Conservation (phyloP, 1,140 invertebrate species). For the Temnothorax curvispinosus region DNA sequence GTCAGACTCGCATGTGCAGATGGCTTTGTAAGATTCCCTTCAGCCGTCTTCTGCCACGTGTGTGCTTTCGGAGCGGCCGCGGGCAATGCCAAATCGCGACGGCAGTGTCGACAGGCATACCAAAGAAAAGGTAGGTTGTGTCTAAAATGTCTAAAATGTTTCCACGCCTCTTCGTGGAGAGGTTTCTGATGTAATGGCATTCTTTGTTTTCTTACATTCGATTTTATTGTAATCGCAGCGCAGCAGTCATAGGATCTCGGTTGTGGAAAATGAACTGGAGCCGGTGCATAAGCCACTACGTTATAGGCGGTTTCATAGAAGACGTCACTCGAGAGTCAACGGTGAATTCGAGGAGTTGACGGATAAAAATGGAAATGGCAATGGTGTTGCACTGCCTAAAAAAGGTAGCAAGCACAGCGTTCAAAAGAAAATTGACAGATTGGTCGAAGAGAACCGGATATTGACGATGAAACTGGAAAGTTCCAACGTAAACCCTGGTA, state of each 20-base stretch:
- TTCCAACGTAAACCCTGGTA: slow-evolving; percentile 73
- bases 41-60: not conserved
- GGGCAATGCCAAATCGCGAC: slow-evolving; percentile 36
- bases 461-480: slow-evolving; percentile 79
- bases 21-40: not conserved
- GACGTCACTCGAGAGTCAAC: slow-evolving; percentile 37
- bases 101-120: not conserved
- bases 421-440: slow-evolving; percentile 80
- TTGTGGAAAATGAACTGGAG: slow-evolving; percentile 64
- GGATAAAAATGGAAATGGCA: slow-evolving; percentile 49
- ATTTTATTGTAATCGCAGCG: slow-evolving; percentile 59
- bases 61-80: not conserved
- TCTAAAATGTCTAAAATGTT: not conserved
- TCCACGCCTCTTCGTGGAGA: too few relatives aligned
- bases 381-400: slow-evolving; percentile 56
- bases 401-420: slow-evolving; percentile 77
- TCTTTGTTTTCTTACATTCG: not conserved
- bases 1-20: not conserved
- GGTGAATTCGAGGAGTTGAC: slow-evolving; percentile 50
- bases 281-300: slow-evolving; percentile 63
- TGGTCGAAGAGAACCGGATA: slow-evolving; percentile 80
- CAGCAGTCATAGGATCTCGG: slow-evolving; percentile 50
- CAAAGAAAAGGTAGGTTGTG: slow-evolving; percentile 23
- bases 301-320: slow-evolving; percentile 68
- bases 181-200: not conserved